Base-by-base conservation (phyloP, 1,140 invertebrate species). In the Macrobrachium nipponense region DNA sequence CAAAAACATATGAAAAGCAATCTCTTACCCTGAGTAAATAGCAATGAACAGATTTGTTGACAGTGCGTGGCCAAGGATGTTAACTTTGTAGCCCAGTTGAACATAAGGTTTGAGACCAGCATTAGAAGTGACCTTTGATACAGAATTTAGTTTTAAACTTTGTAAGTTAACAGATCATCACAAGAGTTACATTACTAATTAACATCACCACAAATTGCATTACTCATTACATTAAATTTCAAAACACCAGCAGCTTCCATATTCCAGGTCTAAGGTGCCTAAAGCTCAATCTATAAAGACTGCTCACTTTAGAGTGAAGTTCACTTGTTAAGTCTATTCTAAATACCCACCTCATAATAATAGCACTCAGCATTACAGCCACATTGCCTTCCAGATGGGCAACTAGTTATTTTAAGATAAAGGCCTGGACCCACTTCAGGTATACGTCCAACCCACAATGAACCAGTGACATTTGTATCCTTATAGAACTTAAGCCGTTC, bases 261-360 rank as follows among this genome's bases (percentile, higher is more conserved):
- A 27, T 44, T 27, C 36, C 7, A 17, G 14, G 14, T 73, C 18
- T 27, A 27, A 18, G 7, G 18, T 20, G 15, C 36, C 23, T 73
- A 18, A 14, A 36, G 14, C 70, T 17, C 8, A 15, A n/a, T n/a
- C n/a, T n/a, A n/a, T n/a, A n/a, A n/a, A n/a, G n/a, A n/a, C n/a
- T n/a, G n/a, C n/a, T n/a, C n/a, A n/a, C n/a, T n/a, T n/a, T n/a
- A n/a, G n/a, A n/a, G n/a, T n/a, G n/a, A n/a, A n/a, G n/a, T n/a
- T n/a, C n/a, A n/a, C n/a, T n/a, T n/a, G n/a, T n/a, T n/a, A n/a
- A n/a, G n/a, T n/a, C n/a, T n/a, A n/a, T n/a, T 27, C 70, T 27
- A 20, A 14, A 23, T 80, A 51, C 66, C 27, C 8, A 81, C 80
- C 80, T 72, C 60, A 27, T 70, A 81, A 68, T 81, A 81, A 23